phyloP scores from a whole-genome alignment of 1,140 invertebrate species.

The Manduca sexta region DNA sequence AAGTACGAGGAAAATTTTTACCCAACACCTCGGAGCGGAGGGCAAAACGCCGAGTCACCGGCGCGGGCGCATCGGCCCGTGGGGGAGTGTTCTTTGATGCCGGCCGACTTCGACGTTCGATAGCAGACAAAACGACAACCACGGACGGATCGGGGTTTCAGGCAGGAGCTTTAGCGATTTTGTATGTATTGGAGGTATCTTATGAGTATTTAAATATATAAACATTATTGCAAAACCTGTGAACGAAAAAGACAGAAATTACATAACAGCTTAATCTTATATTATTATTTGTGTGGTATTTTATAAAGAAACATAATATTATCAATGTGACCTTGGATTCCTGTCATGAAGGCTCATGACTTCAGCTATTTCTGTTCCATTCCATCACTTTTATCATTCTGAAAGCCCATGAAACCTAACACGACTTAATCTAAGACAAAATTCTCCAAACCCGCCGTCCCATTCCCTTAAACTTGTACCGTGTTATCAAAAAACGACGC shows the following conservation, averaged over 20 bases:
- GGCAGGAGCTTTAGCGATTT: conserved; percentile 23
- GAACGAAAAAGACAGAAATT: no score
- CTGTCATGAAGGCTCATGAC: no score
- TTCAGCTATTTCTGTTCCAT: no score
- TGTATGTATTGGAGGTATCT: neutral
- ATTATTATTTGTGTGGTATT: no score
- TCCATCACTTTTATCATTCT: no score
- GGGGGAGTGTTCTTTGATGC: conserved; percentile 54
- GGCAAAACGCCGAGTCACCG: conserved; percentile 60
- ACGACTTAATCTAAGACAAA: no score
- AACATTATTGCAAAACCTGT: no score
- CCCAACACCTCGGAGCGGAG: conserved; percentile 20
- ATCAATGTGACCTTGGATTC: no score
- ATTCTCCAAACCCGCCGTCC: neutral
- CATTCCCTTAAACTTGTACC: conserved; percentile 23
- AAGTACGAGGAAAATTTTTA: conserved; percentile 51
- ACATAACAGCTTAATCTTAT: no score
- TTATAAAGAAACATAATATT: no score
- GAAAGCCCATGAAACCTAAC: no score
- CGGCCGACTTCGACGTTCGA: conserved; percentile 63
- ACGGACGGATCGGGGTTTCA: conserved; percentile 18
- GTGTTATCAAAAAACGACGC: conserved; percentile 46
- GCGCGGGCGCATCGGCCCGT: conserved; percentile 44
- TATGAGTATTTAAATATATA: no score
- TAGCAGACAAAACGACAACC: conserved; percentile 65